Evolutionary conservation across 2,113 vertebrate genomes (phyloP).

Genomic region (Hemibagrus wyckioides): DNA sequence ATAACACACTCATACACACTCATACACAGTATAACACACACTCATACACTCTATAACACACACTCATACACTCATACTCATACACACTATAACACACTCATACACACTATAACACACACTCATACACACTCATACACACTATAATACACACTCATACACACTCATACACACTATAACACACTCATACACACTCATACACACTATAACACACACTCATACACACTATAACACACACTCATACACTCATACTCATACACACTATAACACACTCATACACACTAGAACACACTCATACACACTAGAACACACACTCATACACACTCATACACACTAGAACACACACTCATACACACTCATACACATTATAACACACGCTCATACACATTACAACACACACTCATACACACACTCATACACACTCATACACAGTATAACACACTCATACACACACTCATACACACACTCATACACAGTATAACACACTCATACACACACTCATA

Average conservation of each 20-base stretch:
- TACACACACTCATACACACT: not conserved
- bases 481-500: not conserved
- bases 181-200: not conserved
- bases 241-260: too few species aligned
- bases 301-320: not conserved
- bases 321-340: not conserved
- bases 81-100: not conserved
- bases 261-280: not conserved
- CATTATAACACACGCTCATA: not conserved
- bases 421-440: not conserved
- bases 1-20: not conserved
- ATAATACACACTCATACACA: not conserved
- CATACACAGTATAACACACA: not conserved
- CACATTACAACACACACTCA: not conserved
- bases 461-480: not conserved
- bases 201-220: not conserved
- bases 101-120: not conserved
- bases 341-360: not conserved
- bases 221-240: too few species aligned
- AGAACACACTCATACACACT: not conserved
- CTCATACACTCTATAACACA: not conserved
- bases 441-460: not conserved
- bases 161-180: not conserved
- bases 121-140: not conserved
- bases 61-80: not conserved